Evolutionary conservation across 2,888 invertebrate genomes (phyloP).

Genomic region (Sicus ferrugineus): DNA sequence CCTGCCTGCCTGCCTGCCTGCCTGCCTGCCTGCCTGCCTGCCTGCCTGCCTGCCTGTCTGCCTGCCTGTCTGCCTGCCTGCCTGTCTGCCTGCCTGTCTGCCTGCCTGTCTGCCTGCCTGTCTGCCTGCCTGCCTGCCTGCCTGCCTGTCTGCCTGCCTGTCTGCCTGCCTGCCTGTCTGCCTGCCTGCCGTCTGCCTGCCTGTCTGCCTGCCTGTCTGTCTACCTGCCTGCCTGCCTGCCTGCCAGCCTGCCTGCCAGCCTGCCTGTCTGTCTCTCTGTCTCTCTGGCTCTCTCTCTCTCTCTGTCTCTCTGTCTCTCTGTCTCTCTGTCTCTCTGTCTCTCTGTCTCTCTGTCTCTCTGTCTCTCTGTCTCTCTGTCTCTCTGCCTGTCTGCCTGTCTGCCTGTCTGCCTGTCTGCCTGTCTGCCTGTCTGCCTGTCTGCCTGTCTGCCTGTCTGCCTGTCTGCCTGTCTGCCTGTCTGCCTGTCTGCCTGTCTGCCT

Average conservation of each 20-base stretch:
- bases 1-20: conserved; percentile 7
- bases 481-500: conserved; percentile 17
- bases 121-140: no score
- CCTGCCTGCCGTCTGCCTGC: no score
- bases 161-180: no score
- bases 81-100: no score
- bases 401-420: conserved; percentile 17
- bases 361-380: conserved; percentile 12
- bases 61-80: no score
- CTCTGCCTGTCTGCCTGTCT: no score
- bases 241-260: conserved; percentile 13
- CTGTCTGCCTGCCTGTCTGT: no score
- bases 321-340: conserved; percentile 12
- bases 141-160: no score
- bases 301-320: background rate
- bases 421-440: conserved; percentile 17
- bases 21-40: conserved; percentile 7
- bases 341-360: conserved; percentile 10
- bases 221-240: conserved; percentile 17
- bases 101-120: no score
- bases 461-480: conserved; percentile 17
- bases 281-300: no score
- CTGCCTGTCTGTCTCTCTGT: no score
- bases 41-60: no score
- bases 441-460: conserved; percentile 17